Base-by-base conservation (phyloP, 1,140 invertebrate genomes). In the Bombyx mandarina region DNA sequence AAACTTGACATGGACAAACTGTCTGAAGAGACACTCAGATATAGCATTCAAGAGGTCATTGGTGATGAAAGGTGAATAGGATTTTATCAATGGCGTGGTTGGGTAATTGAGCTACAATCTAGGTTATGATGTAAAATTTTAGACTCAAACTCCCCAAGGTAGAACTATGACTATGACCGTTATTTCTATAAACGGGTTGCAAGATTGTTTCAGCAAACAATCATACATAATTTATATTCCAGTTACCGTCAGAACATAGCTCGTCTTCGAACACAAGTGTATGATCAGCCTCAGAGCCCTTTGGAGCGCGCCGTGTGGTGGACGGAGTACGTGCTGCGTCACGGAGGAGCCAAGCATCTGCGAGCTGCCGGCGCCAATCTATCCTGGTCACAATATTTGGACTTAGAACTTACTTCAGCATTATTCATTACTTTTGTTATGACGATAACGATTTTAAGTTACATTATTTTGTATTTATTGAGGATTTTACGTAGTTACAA, bases 281-380 rank as follows among this genome's bases (percentile, higher is more conserved):
- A 43, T 5, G 71, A 73, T 48, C 53, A 71, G 46, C 56, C 51
- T 0, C 55, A 54, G 22, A 58, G 45, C 18, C 56, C 69, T 0
- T 43, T 74, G 43, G 65, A 90, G 35, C 75, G 80, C 51, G 89
- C 88, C 4, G 75, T 90, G 48, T 90, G 88, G 71, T 90, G 89
- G 89, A 89, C 87, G 4, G 89, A 91, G 63, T 89, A 90, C 58
- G 83, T 90, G 0, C 54, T 91, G 7, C 68, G 89, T 44, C 88
- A 91, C 60, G 78, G 77, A 45, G 89, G 90, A 22, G 86, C 82
- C 6, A 58, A 61, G 8, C 82, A 89, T 57, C 75, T 89, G 56
- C 63, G 80, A 0, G 55, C 88, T 5, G 73, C 75, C 2, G 71
- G 75, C 6, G 71, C 71, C 10, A 68, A 71, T 45, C 61, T 78